Percentiles rank a stretch among this genome's conserved stretches.
These are phyloP conservation scores for Lytechinus pictus DNA, from an alignment of 35 echinoderm and acorn worm species.

Conservation along the genomic window DNA sequence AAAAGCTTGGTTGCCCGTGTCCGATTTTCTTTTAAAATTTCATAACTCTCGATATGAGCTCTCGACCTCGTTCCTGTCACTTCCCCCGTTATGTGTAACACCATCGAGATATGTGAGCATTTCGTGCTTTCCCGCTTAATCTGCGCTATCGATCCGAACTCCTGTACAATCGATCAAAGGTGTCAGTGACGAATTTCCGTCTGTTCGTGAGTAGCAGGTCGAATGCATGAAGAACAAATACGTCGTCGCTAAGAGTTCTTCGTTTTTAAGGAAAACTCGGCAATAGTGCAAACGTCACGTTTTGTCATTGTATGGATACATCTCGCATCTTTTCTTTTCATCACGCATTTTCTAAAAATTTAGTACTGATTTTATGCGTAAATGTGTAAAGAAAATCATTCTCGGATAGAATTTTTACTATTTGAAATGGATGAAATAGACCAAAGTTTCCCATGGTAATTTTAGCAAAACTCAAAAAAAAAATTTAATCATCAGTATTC, in stretches of 20 bases:
- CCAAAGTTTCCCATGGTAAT: too few species aligned
- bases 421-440: too few species aligned
- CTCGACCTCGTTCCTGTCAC: not conserved
- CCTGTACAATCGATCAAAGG: not conserved
- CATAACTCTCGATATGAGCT: not conserved
- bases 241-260: not conserved
- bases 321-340: too few species aligned
- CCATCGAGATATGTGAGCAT: not conserved
- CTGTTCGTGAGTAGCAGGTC: not conserved
- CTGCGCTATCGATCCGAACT: not conserved
- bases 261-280: not conserved
- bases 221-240: not conserved
- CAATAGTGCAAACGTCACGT: not conserved
- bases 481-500: too few species aligned
- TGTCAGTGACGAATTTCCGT: not conserved
- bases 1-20: not conserved
- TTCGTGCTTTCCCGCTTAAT: not conserved
- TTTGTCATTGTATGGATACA: not conserved
- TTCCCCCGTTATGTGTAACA: not conserved
- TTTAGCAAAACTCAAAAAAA: too few species aligned
- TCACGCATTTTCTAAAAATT: too few species aligned
- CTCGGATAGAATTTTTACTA: too few species aligned
- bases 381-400: too few species aligned
- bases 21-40: not conserved
- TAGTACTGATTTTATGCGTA: too few species aligned